Conservation (phyloP, 2,888 invertebrate genomes). For the Thysanoteuthis rhombus region DNA sequence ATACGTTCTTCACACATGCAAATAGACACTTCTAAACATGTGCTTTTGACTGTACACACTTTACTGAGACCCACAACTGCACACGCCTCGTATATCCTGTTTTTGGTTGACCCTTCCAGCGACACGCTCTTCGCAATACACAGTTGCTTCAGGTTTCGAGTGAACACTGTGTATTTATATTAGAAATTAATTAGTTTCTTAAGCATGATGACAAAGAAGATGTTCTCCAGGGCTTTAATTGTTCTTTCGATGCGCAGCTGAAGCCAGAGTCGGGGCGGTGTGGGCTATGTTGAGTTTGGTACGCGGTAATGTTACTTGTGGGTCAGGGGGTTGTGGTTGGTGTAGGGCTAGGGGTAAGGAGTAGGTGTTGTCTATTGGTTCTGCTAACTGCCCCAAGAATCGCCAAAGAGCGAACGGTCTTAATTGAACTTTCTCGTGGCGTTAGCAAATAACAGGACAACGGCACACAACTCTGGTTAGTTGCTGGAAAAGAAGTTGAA, state of each 20-base stretch:
- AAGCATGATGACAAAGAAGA: neutral
- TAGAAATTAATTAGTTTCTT: neutral
- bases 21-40: neutral
- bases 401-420: neutral
- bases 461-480: neutral
- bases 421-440: neutral
- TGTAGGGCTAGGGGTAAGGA: neutral
- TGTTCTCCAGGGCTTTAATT: neutral
- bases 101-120: neutral
- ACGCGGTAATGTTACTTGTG: neutral
- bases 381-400: neutral
- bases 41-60: neutral
- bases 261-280: too few relatives aligned
- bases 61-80: neutral
- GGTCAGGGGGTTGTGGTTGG: neutral
- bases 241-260: neutral
- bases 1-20: neutral
- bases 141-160: neutral
- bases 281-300: too few relatives aligned
- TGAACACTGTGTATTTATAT: neutral
- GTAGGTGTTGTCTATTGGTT: neutral
- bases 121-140: neutral
- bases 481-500: neutral
- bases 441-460: neutral
- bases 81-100: slow-evolving; percentile 12